Percentiles rank a stretch among this genome's conserved stretches.
phyloP scores from a whole-genome alignment of 2,113 vertebrate species.

The Butastur rufipennis region DNA sequence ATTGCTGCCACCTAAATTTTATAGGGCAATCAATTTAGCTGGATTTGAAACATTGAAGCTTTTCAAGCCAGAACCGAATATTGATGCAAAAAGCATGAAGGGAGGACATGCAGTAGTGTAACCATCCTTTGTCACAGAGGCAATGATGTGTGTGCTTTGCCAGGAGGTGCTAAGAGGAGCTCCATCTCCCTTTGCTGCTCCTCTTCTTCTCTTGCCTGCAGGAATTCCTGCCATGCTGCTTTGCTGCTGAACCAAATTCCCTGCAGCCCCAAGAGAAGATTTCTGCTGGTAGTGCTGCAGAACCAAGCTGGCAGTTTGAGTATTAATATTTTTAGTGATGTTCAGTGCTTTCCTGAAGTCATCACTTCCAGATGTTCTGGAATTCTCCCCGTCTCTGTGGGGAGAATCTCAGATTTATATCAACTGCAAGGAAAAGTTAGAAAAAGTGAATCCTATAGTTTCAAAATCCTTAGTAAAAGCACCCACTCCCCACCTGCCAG shows the following conservation, averaged over 20 bases:
- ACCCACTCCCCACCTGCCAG: too few relatives aligned
- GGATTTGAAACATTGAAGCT: not conserved
- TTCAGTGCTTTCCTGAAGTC: not conserved
- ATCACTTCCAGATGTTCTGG: not conserved
- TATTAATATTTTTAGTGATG: not conserved
- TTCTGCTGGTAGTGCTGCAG: not conserved
- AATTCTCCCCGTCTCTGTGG: not conserved
- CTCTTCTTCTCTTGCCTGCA: not conserved
- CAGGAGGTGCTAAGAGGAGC: not conserved
- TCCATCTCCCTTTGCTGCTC: not conserved
- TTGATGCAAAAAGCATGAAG: not conserved
- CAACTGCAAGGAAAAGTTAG: not conserved
- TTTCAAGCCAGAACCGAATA: not conserved
- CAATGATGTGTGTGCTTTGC: not conserved
- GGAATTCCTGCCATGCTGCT: not conserved
- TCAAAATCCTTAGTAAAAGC: not conserved
- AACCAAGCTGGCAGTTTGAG: not conserved
- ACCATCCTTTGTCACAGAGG: not conserved
- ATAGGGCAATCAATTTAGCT: not conserved
- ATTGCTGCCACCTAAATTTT: not conserved
- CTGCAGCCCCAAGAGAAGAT: not conserved
- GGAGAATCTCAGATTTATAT: not conserved
- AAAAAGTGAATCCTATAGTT: not conserved
- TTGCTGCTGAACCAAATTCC: not conserved
- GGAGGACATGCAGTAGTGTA: fast-evolving